Conservation (phyloP, 2,888 invertebrate genomes). For the Drosophila koepferae region DNA sequence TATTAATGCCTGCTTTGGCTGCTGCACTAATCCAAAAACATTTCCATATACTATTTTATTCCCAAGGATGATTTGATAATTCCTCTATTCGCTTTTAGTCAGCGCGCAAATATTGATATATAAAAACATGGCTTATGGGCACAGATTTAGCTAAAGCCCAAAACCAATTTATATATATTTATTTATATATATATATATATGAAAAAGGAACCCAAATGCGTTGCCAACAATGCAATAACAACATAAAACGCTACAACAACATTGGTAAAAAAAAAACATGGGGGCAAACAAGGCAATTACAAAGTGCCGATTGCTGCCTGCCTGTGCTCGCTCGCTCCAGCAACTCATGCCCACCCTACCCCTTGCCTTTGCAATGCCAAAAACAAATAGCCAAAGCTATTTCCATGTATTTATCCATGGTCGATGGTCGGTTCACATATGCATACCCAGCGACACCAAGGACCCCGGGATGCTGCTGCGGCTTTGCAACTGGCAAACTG, state of each 20-base stretch:
- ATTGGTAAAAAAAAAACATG: slow-evolving; percentile 52
- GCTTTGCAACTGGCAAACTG: slow-evolving; percentile 81
- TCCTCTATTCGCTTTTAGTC: slow-evolving; percentile 49
- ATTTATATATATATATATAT: neutral
- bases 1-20: fast-evolving
- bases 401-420: slow-evolving; percentile 76
- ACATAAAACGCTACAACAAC: slow-evolving; percentile 44
- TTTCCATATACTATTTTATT: slow-evolving; percentile 12
- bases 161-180: slow-evolving; percentile 23
- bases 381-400: slow-evolving; percentile 79
- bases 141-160: slow-evolving; percentile 61
- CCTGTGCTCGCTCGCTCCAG: neutral
- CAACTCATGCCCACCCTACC: slow-evolving; percentile 4
- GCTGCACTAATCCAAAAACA: slow-evolving; percentile 1
- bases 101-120: slow-evolving; percentile 69
- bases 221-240: slow-evolving; percentile 64
- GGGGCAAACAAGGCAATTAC: slow-evolving; percentile 78
- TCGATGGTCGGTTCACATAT: slow-evolving; percentile 67
- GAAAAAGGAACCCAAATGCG: slow-evolving; percentile 59
- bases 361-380: slow-evolving; percentile 54
- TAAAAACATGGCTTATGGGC: slow-evolving; percentile 71
- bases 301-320: slow-evolving; percentile 64
- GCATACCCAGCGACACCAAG: slow-evolving; percentile 56
- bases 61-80: slow-evolving; percentile 41
- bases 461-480: slow-evolving; percentile 56